Evolutionary conservation across 1,140 invertebrate species (phyloP).

Genomic region (Zophobas atratus): DNA sequence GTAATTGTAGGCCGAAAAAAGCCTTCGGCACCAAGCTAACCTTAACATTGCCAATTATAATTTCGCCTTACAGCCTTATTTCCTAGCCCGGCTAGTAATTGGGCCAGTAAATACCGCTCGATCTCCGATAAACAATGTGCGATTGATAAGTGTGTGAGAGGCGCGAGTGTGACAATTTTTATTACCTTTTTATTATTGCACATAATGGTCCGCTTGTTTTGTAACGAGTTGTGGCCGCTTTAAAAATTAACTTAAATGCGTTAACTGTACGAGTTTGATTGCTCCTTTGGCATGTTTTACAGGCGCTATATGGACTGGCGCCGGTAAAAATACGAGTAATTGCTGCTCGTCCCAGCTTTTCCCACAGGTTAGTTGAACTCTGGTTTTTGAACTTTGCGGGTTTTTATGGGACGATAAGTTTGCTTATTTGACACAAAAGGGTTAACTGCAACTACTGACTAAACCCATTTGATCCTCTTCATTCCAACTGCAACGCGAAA

Average conservation of each 20-base stretch:
- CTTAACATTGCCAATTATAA: conserved; percentile 25
- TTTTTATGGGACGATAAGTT: too few species aligned
- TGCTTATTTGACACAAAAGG: too few species aligned
- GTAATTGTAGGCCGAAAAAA: conserved; percentile 31
- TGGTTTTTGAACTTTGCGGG: too few species aligned
- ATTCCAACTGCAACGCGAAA: too few species aligned
- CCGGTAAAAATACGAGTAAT: conserved; percentile 16
- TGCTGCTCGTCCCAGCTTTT: neutral
- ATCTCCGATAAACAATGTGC: neutral
- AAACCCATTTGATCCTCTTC: too few species aligned
- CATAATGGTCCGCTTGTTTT: conserved; percentile 22
- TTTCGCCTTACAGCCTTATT: neutral
- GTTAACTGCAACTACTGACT: too few species aligned
- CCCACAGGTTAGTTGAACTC: too few species aligned
- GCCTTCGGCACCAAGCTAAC: conserved; percentile 5
- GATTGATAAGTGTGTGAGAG: neutral
- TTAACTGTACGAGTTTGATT: conserved; percentile 29
- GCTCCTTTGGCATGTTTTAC: conserved; percentile 18
- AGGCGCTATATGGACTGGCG: conserved; percentile 12
- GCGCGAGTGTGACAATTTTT: conserved; percentile 19
- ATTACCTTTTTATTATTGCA: conserved; percentile 1
- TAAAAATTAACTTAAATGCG: conserved; percentile 34
- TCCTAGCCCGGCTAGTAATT: conserved; percentile 6
- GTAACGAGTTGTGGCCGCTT: conserved; percentile 21
- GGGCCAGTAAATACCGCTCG: conserved; percentile 11